Evolutionary conservation across 1,140 invertebrate species (phyloP).

Genomic region (Orussus abietinus): DNA sequence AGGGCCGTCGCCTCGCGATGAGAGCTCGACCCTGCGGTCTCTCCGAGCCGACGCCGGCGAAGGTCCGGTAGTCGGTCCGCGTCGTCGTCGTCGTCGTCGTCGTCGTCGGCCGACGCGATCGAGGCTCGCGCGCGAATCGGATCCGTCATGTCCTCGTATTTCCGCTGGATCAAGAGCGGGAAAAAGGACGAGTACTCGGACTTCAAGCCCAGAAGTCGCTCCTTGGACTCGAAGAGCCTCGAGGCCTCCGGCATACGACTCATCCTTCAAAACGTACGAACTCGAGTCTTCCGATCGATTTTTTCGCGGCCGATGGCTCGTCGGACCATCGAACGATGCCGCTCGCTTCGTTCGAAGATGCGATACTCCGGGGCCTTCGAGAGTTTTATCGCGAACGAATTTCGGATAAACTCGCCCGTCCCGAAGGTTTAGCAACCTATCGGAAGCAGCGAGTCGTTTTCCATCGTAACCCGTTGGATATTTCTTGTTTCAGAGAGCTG

Average conservation of each 20-base stretch:
- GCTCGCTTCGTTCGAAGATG: too few relatives aligned
- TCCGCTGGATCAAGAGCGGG: constrained; percentile 68
- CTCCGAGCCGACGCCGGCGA: too few relatives aligned
- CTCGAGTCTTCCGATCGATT: neutral
- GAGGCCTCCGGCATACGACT: constrained; percentile 67
- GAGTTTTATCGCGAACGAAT: too few relatives aligned
- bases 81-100: too few relatives aligned
- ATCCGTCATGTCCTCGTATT: constrained; percentile 64
- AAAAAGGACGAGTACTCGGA: constrained; percentile 60
- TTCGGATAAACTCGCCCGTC: too few relatives aligned
- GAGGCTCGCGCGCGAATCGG: neutral
- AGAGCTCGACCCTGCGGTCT: too few relatives aligned
- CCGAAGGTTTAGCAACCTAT: too few relatives aligned
- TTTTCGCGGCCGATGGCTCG: neutral
- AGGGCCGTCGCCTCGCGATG: too few relatives aligned
- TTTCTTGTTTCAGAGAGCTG: constrained; percentile 61
- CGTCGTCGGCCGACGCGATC: neutral
- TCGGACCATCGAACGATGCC: neutral
- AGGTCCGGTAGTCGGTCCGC: too few relatives aligned
- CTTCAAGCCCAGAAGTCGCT: constrained; percentile 68
- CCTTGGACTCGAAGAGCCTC: constrained; percentile 70
- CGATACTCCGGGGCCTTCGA: too few relatives aligned
- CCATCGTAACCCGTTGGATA: too few relatives aligned
- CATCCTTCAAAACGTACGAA: constrained; percentile 53
- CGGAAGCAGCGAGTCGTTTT: too few relatives aligned